Evolutionary conservation across 2,888 invertebrate genomes (phyloP).

Genomic region (Xanthorhoe spadicearia): DNA sequence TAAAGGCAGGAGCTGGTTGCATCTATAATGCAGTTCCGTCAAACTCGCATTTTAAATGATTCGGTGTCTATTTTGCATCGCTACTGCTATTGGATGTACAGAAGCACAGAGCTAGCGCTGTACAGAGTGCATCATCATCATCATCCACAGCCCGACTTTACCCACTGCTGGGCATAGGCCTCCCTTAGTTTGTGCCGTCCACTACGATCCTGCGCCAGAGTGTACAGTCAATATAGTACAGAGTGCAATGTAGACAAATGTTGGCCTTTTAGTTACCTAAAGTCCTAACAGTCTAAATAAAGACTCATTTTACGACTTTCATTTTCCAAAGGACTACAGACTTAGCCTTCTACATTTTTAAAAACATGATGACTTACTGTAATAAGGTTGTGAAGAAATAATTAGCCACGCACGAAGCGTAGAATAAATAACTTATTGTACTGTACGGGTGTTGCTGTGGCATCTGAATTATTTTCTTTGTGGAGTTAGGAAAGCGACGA

Average conservation of each 20-base stretch:
- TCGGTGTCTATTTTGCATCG: background rate
- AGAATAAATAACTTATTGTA: slow-evolving; percentile 11
- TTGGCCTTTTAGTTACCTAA: too few species aligned
- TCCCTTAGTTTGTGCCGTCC: too few species aligned
- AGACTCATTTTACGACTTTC: background rate
- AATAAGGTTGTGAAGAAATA: slow-evolving; percentile 18
- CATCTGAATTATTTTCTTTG: too few species aligned
- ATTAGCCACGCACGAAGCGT: slow-evolving; percentile 8
- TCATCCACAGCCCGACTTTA: too few species aligned
- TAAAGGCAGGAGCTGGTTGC: slow-evolving; percentile 48
- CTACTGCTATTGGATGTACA: too few species aligned
- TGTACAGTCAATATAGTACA: too few species aligned
- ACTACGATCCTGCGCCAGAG: too few species aligned
- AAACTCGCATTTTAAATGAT: background rate
- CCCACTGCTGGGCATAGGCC: too few species aligned
- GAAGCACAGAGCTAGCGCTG: background rate
- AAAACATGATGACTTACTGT: slow-evolving; percentile 9
- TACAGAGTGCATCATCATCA: too few species aligned
- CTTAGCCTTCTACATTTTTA: slow-evolving; percentile 6
- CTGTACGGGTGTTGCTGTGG: slow-evolving; percentile 8
- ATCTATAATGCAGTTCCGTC: slow-evolving; percentile 47
- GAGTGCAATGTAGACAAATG: too few species aligned
- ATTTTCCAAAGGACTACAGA: background rate
- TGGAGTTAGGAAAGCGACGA: too few species aligned
- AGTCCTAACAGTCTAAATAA: background rate